A percentile compares a stretch with the other conserved stretches of the same genome.
phyloP scores from a whole-genome alignment of 2,797 vertebrate species.

The Acropternis orthonyx region DNA sequence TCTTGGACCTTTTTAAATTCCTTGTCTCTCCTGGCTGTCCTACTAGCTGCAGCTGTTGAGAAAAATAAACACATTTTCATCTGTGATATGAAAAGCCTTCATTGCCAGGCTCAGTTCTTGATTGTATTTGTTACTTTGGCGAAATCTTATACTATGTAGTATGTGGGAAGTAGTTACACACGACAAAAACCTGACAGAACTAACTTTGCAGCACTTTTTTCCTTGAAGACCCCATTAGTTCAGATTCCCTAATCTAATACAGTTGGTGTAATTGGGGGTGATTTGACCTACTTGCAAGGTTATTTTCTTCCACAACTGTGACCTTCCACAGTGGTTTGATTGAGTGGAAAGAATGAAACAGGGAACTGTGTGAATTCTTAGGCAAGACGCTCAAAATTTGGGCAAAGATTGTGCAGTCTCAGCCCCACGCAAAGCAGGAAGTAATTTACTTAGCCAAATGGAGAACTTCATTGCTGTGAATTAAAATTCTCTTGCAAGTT shows the following conservation, averaged over 20 bases:
- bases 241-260: not conserved
- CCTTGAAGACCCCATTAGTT: not conserved
- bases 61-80: not conserved
- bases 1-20: not conserved
- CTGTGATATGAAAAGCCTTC: not conserved
- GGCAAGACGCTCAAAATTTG: not conserved
- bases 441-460: not conserved
- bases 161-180: not conserved
- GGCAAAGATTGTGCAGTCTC: not conserved
- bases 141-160: not conserved
- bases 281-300: not conserved
- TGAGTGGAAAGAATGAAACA: not conserved
- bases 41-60: not conserved
- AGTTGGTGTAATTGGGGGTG: not conserved
- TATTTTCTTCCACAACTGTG: not conserved
- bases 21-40: not conserved
- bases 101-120: not conserved
- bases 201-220: not conserved
- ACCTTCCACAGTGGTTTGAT: not conserved
- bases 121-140: not conserved
- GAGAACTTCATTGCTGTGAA: not conserved
- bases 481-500: not conserved
- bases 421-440: not conserved
- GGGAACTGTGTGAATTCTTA: not conserved
- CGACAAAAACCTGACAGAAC: not conserved